These are phyloP conservation scores for Thunnus maccoyii DNA, from an alignment of 2,113 vertebrate genomes.

Conservation along the genomic window DNA sequence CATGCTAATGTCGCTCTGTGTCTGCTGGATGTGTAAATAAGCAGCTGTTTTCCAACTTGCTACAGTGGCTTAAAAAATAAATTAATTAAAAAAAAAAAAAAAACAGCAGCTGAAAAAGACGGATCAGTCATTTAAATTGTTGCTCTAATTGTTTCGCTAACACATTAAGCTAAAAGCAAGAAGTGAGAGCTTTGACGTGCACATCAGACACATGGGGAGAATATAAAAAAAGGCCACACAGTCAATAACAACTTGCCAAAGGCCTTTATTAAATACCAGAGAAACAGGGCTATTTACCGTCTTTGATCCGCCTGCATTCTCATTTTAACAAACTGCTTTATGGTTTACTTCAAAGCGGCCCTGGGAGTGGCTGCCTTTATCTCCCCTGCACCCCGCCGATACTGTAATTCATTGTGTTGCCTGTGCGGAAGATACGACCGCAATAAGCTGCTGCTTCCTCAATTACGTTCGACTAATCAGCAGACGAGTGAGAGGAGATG, in stretches of 20 bases:
- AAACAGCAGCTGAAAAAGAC: too few species aligned
- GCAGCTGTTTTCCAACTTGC: too few species aligned
- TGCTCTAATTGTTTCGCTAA: too few species aligned
- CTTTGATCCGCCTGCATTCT: slow-evolving; percentile 6
- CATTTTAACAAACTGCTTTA: background rate
- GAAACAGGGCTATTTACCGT: background rate
- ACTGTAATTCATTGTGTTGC: background rate
- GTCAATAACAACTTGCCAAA: background rate
- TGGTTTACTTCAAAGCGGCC: background rate
- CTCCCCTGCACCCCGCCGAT: background rate
- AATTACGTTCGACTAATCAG: background rate
- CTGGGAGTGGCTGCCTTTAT: slow-evolving; percentile 6
- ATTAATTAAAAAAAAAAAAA: too few species aligned
- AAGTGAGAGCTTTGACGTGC: background rate
- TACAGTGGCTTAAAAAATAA: too few species aligned
- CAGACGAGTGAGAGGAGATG: background rate
- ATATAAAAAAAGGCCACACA: background rate
- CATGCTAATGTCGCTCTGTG: too few species aligned
- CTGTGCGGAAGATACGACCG: background rate
- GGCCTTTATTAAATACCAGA: background rate
- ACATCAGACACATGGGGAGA: background rate
- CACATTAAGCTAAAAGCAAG: background rate
- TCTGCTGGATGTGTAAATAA: too few species aligned
- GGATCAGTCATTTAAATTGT: background rate
- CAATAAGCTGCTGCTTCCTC: background rate